Conservation (phyloP, 64 coral and sea anemone genomes). For the Montipora efflorescens region DNA sequence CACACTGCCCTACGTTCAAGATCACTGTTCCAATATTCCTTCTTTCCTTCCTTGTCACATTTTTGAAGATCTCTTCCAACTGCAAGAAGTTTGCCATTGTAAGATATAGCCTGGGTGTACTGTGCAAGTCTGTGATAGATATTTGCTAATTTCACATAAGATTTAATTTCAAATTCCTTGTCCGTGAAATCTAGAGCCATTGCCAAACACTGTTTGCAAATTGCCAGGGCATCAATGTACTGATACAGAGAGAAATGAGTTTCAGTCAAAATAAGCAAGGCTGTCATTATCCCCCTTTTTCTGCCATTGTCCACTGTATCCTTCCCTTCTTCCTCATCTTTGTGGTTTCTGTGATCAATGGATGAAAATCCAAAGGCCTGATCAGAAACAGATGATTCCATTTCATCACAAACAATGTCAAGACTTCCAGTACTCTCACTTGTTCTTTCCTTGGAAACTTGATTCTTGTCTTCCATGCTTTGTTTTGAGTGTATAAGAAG, state of each 20-base stretch:
- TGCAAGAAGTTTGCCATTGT: conserved; percentile 79
- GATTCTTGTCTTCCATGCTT: neutral
- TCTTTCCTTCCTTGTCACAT: neutral
- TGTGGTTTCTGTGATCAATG: conserved; percentile 45
- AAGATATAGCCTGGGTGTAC: conserved; percentile 77
- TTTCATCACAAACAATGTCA: neutral
- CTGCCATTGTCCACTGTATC: neutral
- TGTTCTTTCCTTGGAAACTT: neutral
- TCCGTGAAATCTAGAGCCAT: conserved; percentile 60
- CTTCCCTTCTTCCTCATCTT: neutral
- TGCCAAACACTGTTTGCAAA: conserved; percentile 59
- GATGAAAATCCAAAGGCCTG: conserved; percentile 29
- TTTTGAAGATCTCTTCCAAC: conserved; percentile 84
- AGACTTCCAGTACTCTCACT: neutral
- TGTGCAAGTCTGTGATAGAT: conserved; percentile 79
- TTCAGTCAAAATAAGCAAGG: conserved; percentile 66
- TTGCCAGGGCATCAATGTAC: conserved; percentile 38
- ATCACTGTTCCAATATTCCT: conserved; percentile 73
- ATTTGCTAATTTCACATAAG: conserved; percentile 85
- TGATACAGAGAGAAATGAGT: conserved; percentile 56
- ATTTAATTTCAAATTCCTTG: conserved; percentile 85
- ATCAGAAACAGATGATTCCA: neutral
- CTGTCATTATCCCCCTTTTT: conserved; percentile 45
- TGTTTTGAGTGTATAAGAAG: conserved; percentile 6
- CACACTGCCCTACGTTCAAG: conserved; percentile 83